Evolutionary conservation across 2,888 invertebrate genomes (phyloP).

Genomic region (Chymomyza caudatula): DNA sequence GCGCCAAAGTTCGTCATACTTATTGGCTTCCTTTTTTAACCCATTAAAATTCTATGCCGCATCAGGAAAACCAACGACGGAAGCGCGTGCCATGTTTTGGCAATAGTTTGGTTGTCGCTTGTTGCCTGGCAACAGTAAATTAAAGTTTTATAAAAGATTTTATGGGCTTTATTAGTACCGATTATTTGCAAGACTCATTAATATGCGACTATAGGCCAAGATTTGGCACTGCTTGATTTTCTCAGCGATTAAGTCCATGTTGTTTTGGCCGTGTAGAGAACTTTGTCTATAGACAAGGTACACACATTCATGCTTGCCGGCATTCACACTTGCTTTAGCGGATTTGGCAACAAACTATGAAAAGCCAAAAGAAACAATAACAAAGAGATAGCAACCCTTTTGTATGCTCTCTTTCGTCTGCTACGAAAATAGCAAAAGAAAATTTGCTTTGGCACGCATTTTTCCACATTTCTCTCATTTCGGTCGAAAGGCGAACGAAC

Average conservation of each 20-base stretch:
- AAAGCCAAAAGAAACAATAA: neutral
- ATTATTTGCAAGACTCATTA: neutral
- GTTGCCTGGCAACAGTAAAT: neutral
- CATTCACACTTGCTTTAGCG: neutral
- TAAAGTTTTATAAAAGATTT: neutral
- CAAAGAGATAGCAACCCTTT: neutral
- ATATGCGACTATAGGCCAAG: neutral
- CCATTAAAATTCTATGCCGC: neutral
- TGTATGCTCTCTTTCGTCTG: neutral
- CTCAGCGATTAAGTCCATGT: neutral
- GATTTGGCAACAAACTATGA: neutral
- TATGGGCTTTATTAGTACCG: neutral
- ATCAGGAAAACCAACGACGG: neutral
- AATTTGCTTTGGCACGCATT: neutral
- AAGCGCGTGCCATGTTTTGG: neutral
- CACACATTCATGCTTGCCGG: neutral
- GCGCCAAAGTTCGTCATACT: neutral
- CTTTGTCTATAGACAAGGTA: conserved; percentile 28
- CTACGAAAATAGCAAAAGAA: conserved; percentile 1
- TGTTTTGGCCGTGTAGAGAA: neutral
- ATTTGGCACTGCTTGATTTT: neutral
- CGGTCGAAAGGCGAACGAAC: conserved; percentile 4
- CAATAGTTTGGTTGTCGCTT: neutral
- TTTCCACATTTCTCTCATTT: neutral
- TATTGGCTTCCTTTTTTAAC: neutral